Evolutionary conservation across 2,888 invertebrate genomes (phyloP).

Genomic region (Marasmarcha lunaedactyla): DNA sequence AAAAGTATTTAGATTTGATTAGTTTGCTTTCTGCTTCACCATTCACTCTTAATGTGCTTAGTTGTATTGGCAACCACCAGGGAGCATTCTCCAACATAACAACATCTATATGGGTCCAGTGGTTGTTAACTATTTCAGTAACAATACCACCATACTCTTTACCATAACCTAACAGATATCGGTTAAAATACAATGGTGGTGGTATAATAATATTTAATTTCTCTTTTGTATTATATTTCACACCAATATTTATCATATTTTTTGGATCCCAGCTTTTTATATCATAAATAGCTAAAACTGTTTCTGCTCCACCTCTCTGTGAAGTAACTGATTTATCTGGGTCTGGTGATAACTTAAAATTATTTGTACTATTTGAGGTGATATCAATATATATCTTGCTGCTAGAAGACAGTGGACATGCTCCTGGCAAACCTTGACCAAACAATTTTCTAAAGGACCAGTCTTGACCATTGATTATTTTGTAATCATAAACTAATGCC

Average conservation of each 20-base stretch:
- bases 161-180: conserved; percentile 89
- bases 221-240: conserved; percentile 58
- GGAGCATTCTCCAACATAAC: conserved; percentile 91
- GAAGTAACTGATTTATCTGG: conserved; percentile 72
- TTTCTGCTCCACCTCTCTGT: conserved; percentile 76
- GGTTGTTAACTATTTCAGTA: conserved; percentile 85
- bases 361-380: conserved; percentile 71
- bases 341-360: conserved; percentile 73
- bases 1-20: conserved; percentile 63
- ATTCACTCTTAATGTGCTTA: conserved; percentile 86
- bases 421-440: conserved; percentile 84
- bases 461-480: conserved; percentile 75
- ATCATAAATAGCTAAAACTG: conserved; percentile 79
- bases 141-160: conserved; percentile 92
- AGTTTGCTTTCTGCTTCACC: conserved; percentile 71
- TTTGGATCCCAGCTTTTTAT: conserved; percentile 58
- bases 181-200: conserved; percentile 81
- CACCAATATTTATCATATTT: conserved; percentile 77
- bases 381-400: conserved; percentile 88
- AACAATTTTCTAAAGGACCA: conserved; percentile 91
- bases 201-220: conserved; percentile 62
- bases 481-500: conserved; percentile 87
- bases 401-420: conserved; percentile 83
- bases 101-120: conserved; percentile 80
- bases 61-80: conserved; percentile 90